Evolutionary conservation across 2,113 vertebrate genomes (phyloP).

Genomic region (Solenodon paradoxus): DNA sequence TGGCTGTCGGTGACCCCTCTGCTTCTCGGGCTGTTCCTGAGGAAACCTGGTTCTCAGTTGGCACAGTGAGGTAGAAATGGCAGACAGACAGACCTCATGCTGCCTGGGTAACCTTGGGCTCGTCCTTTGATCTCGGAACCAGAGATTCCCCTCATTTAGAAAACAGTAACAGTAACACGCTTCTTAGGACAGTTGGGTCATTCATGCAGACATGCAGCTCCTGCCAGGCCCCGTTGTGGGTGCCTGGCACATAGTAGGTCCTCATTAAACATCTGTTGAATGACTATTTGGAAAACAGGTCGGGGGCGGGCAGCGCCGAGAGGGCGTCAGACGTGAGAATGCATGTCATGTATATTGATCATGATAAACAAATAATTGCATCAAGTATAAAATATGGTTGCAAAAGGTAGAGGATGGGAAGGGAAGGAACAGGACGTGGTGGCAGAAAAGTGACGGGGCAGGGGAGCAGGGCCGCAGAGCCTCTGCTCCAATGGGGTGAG

Average conservation of each 20-base stretch:
- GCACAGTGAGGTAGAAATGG: fast-evolving
- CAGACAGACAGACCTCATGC: neutral
- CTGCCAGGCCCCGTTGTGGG: neutral
- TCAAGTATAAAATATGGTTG: neutral
- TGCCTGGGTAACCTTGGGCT: neutral
- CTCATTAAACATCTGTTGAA: neutral
- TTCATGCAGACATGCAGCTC: too few relatives aligned
- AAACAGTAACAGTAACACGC: neutral
- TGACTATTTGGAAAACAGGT: neutral
- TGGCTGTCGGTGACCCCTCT: neutral
- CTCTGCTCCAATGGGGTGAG: neutral
- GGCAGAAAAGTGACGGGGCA: neutral
- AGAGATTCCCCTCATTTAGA: neutral
- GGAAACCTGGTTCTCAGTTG: neutral
- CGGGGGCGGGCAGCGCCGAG: too few relatives aligned
- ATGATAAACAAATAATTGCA: neutral
- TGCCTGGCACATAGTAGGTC: neutral
- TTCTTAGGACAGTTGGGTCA: neutral
- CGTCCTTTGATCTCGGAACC: neutral
- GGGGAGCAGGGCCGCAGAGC: neutral
- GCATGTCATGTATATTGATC: neutral
- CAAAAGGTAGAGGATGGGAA: neutral
- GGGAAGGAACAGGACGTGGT: neutral
- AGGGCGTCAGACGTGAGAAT: neutral
- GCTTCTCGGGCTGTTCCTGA: neutral